Conservation (phyloP, 2,113 vertebrate genomes). For the Clarias batrachus region DNA sequence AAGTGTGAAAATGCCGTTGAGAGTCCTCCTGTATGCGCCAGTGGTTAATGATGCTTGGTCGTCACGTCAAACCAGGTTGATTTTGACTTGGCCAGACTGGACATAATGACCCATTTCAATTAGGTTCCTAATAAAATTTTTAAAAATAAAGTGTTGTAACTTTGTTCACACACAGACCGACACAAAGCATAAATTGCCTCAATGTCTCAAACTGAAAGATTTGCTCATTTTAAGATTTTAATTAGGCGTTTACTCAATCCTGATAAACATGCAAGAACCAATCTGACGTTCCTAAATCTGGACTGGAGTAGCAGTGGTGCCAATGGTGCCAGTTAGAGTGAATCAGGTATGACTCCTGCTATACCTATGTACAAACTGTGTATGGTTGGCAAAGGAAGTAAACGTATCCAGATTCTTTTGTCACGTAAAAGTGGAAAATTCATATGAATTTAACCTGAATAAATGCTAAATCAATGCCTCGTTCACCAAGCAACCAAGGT, state of each 20-base stretch:
- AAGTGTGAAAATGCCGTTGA: conserved; percentile 66
- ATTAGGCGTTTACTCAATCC: background rate
- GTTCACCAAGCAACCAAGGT: background rate
- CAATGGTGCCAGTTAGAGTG: background rate
- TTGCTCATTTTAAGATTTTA: too few relatives aligned
- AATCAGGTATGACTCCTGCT: background rate
- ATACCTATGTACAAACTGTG: too few relatives aligned
- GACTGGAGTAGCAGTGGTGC: background rate
- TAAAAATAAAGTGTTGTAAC: conserved; percentile 61
- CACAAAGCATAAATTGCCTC: conserved; percentile 58
- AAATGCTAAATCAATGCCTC: background rate
- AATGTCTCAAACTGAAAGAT: conserved; percentile 44
- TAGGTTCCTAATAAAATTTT: conserved; percentile 67
- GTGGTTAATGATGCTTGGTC: conserved; percentile 62
- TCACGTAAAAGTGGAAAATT: background rate
- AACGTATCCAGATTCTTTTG: background rate
- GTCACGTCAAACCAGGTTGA: conserved; percentile 46
- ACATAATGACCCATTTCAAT: conserved; percentile 66
- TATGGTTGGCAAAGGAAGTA: background rate
- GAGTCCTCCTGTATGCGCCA: conserved; percentile 52
- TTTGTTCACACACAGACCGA: conserved; percentile 61
- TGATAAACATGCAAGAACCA: background rate
- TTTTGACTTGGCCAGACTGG: conserved; percentile 41
- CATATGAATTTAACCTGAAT: background rate
- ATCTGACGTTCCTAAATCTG: background rate